A percentile compares a stretch with the other conserved stretches of the same genome.
These are phyloP conservation scores for Leucophenga montana DNA, from an alignment of 2,888 invertebrate genomes.

Conservation along the genomic window DNA sequence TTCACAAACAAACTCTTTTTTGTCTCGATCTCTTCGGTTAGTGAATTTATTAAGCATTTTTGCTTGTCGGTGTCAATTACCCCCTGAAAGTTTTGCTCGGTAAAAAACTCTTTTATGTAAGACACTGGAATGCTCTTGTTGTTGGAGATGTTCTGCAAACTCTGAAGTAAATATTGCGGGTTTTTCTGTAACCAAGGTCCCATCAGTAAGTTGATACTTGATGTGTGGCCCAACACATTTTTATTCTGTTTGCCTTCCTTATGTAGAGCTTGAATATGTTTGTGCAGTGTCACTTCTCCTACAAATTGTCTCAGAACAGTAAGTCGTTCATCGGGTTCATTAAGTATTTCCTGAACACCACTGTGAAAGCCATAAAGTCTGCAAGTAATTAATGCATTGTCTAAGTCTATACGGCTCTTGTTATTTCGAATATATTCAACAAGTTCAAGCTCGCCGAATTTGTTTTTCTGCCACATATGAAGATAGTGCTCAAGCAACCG, in stretches of 20 bases:
- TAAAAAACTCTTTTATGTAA: constrained; percentile 41
- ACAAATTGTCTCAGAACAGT: no score
- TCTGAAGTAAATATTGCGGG: constrained; percentile 41
- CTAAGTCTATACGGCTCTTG: constrained; percentile 28
- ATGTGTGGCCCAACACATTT: constrained; percentile 28
- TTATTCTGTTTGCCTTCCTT: neutral
- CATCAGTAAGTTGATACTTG: constrained; percentile 4
- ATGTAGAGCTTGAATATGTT: constrained; percentile 27
- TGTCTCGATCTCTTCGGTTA: constrained; percentile 37
- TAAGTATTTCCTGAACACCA: neutral
- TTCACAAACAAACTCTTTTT: constrained; percentile 28
- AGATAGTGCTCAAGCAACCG: no score
- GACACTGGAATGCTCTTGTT: constrained; percentile 27
- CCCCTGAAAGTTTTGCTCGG: constrained; percentile 30
- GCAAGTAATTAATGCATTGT: constrained; percentile 44
- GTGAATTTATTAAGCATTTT: constrained; percentile 25
- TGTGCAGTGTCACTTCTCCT: constrained; percentile 7
- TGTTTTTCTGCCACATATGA: no score
- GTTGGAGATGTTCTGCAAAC: constrained; percentile 40
- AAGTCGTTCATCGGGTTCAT: neutral
- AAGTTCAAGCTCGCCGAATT: neutral
- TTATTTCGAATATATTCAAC: constrained; percentile 37
- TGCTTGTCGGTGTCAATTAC: constrained; percentile 25
- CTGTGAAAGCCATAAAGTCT: constrained; percentile 4
- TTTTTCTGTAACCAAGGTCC: constrained; percentile 13